Percentiles rank a stretch among this genome's conserved stretches.
These are phyloP conservation scores for Colostygia pectinataria DNA, from an alignment of 2,888 invertebrate species.

Conservation along the genomic window DNA sequence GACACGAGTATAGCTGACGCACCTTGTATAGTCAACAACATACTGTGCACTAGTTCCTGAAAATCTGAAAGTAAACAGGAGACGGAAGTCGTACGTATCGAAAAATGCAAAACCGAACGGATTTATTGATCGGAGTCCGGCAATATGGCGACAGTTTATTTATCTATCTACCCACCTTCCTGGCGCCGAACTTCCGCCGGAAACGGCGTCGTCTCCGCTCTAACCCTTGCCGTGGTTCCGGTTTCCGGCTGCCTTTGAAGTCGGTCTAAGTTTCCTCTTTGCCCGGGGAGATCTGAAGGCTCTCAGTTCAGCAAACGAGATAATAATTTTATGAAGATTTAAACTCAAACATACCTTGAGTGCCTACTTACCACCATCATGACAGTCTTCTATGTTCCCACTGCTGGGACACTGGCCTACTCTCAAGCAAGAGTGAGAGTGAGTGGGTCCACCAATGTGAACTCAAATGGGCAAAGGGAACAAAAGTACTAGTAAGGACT, in stretches of 20 bases:
- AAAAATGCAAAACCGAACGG: constrained; percentile 75
- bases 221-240: constrained; percentile 81
- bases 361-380: no score
- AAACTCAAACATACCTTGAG: not conserved
- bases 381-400: no score
- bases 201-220: constrained; percentile 79
- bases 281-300: constrained; percentile 46
- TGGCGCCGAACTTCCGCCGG: constrained; percentile 79
- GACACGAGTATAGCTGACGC: no score
- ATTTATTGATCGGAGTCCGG: constrained; percentile 76
- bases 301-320: constrained; percentile 50
- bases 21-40: constrained; percentile 15
- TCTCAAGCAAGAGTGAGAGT: no score
- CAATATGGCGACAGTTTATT: constrained; percentile 78
- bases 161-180: constrained; percentile 75
- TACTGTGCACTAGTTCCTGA: constrained; percentile 25
- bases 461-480: no score
- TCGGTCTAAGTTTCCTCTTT: constrained; percentile 66
- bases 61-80: constrained; percentile 67
- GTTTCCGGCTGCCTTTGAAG: constrained; percentile 77
- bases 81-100: constrained; percentile 72
- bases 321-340: constrained; percentile 4
- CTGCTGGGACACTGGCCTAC: no score
- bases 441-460: no score
- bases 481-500: no score